phyloP scores from a whole-genome alignment of 2,888 invertebrate genomes.

The Eupithecia subumbrata region DNA sequence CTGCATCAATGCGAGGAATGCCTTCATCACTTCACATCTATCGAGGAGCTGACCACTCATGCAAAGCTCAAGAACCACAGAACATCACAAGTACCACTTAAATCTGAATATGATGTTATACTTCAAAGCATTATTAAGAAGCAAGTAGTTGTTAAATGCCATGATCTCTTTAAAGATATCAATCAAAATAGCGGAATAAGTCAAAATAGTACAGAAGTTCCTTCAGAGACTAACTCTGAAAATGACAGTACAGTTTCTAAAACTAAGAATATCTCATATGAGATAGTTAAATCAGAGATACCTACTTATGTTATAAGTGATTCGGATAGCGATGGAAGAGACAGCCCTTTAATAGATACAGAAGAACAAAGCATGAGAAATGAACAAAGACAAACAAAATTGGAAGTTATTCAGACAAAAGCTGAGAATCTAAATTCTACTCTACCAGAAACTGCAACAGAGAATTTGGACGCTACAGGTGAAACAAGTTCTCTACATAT shows the following conservation, averaged over 20 bases:
- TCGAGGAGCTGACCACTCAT: constrained; percentile 47
- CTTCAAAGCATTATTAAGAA: constrained; percentile 34
- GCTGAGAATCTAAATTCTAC: background rate
- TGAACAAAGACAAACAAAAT: background rate
- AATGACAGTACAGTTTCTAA: background rate
- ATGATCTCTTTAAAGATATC: constrained; percentile 11
- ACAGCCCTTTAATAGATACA: background rate
- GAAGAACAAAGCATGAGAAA: background rate
- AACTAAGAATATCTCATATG: background rate
- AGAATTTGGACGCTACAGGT: background rate
- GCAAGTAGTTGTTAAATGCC: constrained; percentile 30
- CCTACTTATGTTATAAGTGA: background rate
- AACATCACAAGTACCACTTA: constrained; percentile 17
- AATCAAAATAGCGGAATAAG: background rate
- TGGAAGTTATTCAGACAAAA: background rate
- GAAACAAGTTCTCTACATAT: background rate
- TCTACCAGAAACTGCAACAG: background rate
- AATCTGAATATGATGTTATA: constrained; percentile 17
- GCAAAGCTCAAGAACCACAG: constrained; percentile 42
- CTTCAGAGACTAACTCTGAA: background rate
- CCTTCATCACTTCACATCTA: constrained; percentile 47
- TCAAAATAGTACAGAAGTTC: background rate
- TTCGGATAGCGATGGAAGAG: background rate
- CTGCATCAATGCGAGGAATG: constrained; percentile 51
- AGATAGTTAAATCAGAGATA: background rate